A percentile compares a stretch with the other conserved stretches of the same genome.
These are phyloP conservation scores for Chaenogobius annularis DNA, from an alignment of 2,113 vertebrate genomes.

Conservation along the genomic window DNA sequence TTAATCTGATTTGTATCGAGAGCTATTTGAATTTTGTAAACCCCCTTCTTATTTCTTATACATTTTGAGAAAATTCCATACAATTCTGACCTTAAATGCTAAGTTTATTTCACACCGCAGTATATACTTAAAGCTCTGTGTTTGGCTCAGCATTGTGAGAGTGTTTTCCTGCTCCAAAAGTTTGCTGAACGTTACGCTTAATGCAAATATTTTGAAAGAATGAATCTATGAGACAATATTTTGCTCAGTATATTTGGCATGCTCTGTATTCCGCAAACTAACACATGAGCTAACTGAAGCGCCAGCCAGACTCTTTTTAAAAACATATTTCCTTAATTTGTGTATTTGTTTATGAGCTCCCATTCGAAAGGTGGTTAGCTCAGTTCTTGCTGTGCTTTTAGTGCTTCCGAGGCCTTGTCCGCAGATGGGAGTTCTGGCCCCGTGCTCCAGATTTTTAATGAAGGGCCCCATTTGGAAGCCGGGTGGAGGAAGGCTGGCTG, in stretches of 20 bases:
- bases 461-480: conserved; percentile 41
- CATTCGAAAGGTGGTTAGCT: conserved; percentile 20
- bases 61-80: no score
- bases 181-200: background rate
- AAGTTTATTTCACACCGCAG: background rate
- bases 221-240: background rate
- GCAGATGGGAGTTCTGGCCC: conserved; percentile 17
- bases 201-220: background rate
- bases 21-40: background rate
- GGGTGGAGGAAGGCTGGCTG: conserved; percentile 8
- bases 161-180: background rate
- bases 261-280: background rate
- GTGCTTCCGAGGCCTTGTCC: conserved; percentile 17
- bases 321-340: background rate
- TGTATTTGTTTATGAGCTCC: conserved; percentile 10
- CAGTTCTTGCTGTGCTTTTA: conserved; percentile 23
- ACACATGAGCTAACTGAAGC: background rate
- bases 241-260: background rate
- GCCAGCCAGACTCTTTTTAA: background rate
- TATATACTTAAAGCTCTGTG: background rate
- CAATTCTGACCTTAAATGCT: background rate
- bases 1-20: background rate
- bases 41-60: no score
- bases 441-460: conserved; percentile 36
- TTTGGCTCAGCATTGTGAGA: background rate